A percentile compares a stretch with the other conserved stretches of the same genome.
phyloP scores from a whole-genome alignment of 2,888 invertebrate genomes.

The Morpho deidamia region DNA sequence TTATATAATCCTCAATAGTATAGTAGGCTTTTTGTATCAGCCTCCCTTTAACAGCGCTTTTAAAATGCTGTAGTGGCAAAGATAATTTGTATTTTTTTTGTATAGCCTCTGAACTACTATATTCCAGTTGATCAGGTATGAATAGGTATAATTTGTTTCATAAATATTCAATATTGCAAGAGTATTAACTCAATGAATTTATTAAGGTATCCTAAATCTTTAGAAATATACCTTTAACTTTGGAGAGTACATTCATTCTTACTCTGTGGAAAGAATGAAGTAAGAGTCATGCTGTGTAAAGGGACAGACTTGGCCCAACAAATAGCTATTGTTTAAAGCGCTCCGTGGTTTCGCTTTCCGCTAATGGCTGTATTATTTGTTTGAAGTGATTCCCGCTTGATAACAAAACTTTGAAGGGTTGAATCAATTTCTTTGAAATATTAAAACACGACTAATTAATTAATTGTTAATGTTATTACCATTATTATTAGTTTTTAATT shows the following conservation, averaged over 20 bases:
- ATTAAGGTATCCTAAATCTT: too few species aligned
- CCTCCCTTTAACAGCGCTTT: too few species aligned
- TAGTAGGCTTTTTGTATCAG: too few species aligned
- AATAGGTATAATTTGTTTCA: too few species aligned
- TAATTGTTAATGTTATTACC: neutral
- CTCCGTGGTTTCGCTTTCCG: conserved; percentile 32
- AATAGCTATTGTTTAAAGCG: conserved; percentile 36
- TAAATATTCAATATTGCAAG: too few species aligned
- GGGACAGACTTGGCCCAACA: conserved; percentile 36
- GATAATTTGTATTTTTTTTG: too few species aligned
- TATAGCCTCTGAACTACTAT: too few species aligned
- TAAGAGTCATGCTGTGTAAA: conserved; percentile 36
- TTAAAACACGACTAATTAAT: neutral
- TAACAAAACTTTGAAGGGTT: conserved; percentile 15
- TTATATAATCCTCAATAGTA: too few species aligned
- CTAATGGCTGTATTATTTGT: conserved; percentile 31
- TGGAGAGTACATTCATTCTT: neutral
- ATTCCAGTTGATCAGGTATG: too few species aligned
- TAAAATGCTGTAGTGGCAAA: too few species aligned
- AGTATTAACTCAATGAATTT: too few species aligned
- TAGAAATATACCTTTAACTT: too few species aligned
- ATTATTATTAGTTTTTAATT: neutral
- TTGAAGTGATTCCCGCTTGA: conserved; percentile 28
- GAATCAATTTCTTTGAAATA: conserved; percentile 11
- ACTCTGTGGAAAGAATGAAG: conserved; percentile 27